Evolutionary conservation across 2,888 invertebrate species (phyloP).

Genomic region (Himalopsyche tibetana): DNA sequence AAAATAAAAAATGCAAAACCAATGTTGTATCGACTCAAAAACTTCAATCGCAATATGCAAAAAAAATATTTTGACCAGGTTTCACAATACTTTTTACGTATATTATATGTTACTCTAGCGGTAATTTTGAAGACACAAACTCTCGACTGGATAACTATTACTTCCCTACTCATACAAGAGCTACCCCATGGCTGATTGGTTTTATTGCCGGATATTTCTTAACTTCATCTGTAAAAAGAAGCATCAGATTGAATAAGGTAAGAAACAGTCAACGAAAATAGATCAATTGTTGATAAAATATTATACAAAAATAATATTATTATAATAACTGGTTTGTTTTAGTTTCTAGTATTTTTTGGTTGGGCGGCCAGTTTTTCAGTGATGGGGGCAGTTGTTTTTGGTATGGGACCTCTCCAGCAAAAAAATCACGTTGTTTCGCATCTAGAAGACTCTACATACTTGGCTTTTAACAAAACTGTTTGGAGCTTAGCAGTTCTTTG

Average conservation of each 20-base stretch:
- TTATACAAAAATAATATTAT: no score
- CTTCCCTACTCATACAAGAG: slow-evolving; percentile 51
- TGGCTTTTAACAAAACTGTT: slow-evolving; percentile 53
- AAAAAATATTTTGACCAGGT: no score
- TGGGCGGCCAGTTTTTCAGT: slow-evolving; percentile 55
- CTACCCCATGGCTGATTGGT: slow-evolving; percentile 59
- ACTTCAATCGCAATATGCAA: no score
- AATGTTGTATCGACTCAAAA: no score
- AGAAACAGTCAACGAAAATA: background rate
- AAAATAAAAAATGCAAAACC: no score
- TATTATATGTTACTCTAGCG: slow-evolving; percentile 23
- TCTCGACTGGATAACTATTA: slow-evolving; percentile 67
- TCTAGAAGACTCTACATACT: slow-evolving; percentile 52
- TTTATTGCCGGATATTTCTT: slow-evolving; percentile 57
- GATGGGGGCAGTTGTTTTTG: slow-evolving; percentile 54
- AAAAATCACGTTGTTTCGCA: slow-evolving; percentile 43
- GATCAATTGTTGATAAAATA: no score
- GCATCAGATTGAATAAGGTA: slow-evolving; percentile 47
- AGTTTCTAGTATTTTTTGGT: slow-evolving; percentile 41
- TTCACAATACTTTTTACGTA: background rate
- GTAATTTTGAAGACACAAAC: no score
- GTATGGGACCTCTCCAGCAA: slow-evolving; percentile 53
- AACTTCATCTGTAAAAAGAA: background rate
- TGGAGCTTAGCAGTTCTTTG: slow-evolving; percentile 59
- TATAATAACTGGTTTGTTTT: background rate